Evolutionary conservation across 2,888 invertebrate species (phyloP), one percentile per base, ranked within the genome.

Genomic region (Deilephila elpenor): DNA sequence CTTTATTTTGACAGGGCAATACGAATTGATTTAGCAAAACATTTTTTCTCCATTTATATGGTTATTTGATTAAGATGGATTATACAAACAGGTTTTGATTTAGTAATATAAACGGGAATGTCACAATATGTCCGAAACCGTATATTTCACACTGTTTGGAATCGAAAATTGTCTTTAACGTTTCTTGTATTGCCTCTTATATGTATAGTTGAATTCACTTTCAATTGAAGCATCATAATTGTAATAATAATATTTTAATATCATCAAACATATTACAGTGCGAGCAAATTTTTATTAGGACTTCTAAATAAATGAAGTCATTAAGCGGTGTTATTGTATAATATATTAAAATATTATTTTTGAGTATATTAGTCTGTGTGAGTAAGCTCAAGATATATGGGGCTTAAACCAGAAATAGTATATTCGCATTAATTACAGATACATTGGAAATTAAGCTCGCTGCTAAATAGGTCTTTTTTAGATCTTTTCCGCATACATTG

Each of bases 71-170:
- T 44, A 56, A 6, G n/a, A 56, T 56, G 53, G 53, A 56, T 56
- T 11, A 44, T 19, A n/a, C 4, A 32, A 32, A 5, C 32, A 32
- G 32, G 32, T 5, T n/a, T 6, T 5, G 1, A 11, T 19, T 56
- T 56, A 19, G 53, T 56, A 19, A 5, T 56, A 17, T n/a, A 19
- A 17, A 56, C 19, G 5, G 19, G n/a, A 25, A 32, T 29, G 34
- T 32, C 14, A 44, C n/a, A 37, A 64, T 67, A 44, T 6, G 53
- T 56, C 44, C 67, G 44, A 67, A 67, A 44, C 67, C 67, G 67
- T 17, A n/a, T 62, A 67, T 51, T 67, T 44, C 5, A 25, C 37
- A 25, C 20, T 44, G 44, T 34, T 34, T 2, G 7, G 20, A 44
- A 67, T 51, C 44, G 44, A 20, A 44, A 44, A n/a, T 37, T 34